Percentiles rank a stretch among this genome's conserved stretches.
phyloP scores from a whole-genome alignment of 2,888 invertebrate genomes.

The Fabriciana adippe region DNA sequence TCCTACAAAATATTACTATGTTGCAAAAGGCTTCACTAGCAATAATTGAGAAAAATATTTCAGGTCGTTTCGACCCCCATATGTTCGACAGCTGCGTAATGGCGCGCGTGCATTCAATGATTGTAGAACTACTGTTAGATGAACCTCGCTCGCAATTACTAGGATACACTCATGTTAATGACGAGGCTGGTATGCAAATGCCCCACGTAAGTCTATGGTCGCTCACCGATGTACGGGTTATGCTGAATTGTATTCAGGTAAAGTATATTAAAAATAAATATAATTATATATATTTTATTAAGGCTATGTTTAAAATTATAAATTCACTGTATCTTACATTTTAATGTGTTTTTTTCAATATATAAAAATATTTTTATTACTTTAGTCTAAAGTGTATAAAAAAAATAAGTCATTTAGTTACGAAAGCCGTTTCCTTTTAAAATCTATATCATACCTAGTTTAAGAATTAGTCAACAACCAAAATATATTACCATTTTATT shows the following conservation, averaged over 20 bases:
- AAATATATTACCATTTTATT: no score
- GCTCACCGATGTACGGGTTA: slow-evolving; percentile 88
- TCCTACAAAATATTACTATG: no score
- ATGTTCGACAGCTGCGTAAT: slow-evolving; percentile 90
- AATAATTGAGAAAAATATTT: slow-evolving; percentile 4
- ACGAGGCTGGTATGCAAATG: slow-evolving; percentile 92
- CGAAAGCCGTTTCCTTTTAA: neutral
- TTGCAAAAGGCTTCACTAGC: no score
- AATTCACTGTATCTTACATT: no score
- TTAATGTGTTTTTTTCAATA: no score
- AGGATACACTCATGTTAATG: slow-evolving; percentile 92
- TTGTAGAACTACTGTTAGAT: slow-evolving; percentile 92
- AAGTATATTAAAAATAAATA: neutral
- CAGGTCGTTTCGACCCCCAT: slow-evolving; percentile 89
- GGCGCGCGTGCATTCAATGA: slow-evolving; percentile 91
- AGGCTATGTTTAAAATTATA: no score
- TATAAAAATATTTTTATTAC: neutral
- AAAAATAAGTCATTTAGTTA: no score
- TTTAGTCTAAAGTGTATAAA: neutral
- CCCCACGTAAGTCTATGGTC: slow-evolving; percentile 92
- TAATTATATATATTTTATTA: neutral
- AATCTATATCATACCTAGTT: neutral
- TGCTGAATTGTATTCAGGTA: slow-evolving; percentile 90
- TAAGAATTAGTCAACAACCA: no score
- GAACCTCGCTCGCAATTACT: slow-evolving; percentile 88